These are phyloP conservation scores for Pemphigus obesinymphae DNA, from an alignment of 1,140 invertebrate species.

Conservation along the genomic window DNA sequence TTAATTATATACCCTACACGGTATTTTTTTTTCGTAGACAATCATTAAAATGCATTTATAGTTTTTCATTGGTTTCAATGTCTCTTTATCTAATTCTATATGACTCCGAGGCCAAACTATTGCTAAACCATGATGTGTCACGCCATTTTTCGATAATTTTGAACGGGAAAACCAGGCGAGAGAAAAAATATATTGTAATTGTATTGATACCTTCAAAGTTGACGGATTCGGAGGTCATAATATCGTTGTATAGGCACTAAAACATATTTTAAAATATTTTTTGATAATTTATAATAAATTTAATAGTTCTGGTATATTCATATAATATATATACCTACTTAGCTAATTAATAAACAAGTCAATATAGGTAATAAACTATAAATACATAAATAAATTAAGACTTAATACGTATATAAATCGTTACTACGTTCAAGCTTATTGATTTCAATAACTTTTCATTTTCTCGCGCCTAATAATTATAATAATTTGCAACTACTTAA, in stretches of 20 bases:
- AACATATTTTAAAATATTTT: neutral
- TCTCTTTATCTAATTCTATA: neutral
- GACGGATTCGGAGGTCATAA: neutral
- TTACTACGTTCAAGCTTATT: too few relatives aligned
- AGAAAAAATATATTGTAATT: neutral
- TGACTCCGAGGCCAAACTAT: neutral
- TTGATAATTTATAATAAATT: neutral
- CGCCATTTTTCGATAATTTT: neutral
- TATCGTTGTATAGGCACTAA: neutral
- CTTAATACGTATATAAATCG: too few relatives aligned
- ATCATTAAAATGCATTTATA: slow-evolving; percentile 15
- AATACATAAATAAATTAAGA: too few relatives aligned
- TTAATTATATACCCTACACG: neutral
- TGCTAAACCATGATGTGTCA: slow-evolving; percentile 17
- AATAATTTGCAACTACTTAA: too few relatives aligned
- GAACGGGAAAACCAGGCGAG: slow-evolving; percentile 2
- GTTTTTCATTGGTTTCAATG: slow-evolving; percentile 21
- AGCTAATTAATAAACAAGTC: too few relatives aligned
- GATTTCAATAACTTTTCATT: too few relatives aligned
- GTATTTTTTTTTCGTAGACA: neutral
- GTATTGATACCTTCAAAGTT: neutral
- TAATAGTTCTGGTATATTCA: neutral
- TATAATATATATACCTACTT: neutral
- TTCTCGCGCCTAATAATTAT: too few relatives aligned
- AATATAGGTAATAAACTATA: too few relatives aligned